These are phyloP conservation scores for Musca domestica DNA, from an alignment of 1,140 invertebrate species.

Conservation along the genomic window DNA sequence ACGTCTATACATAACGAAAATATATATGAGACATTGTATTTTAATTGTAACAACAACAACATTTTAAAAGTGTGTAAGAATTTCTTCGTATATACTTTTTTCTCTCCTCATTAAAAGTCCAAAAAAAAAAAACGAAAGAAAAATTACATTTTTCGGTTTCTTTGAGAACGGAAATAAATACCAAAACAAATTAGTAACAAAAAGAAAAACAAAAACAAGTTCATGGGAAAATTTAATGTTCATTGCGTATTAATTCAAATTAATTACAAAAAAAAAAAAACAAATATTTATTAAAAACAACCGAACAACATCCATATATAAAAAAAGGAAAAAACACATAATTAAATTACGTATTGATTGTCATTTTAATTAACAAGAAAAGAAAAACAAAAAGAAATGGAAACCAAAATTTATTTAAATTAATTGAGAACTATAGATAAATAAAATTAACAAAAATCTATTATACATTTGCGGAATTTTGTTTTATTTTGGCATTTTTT, in stretches of 20 bases:
- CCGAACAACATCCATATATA: not conserved
- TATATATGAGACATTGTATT: no score
- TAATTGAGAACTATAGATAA: constrained; percentile 21
- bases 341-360: constrained; percentile 15
- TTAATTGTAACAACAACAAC: no score
- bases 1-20: no score
- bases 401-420: constrained; percentile 15
- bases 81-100: not conserved
- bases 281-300: not conserved
- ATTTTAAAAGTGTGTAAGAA: constrained; percentile 1
- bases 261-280: constrained; percentile 3
- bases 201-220: constrained; percentile 22
- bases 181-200: not conserved
- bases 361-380: constrained; percentile 18
- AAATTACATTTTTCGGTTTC: not conserved
- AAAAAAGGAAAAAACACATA: constrained; percentile 1
- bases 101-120: not conserved
- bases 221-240: constrained; percentile 2
- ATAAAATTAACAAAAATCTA: constrained; percentile 17
- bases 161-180: no score
- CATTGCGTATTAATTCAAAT: not conserved
- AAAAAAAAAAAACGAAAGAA: not conserved
- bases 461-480: no score
- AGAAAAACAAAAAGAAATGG: not conserved
- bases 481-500: no score